These are phyloP conservation scores for Theristicus caerulescens DNA, from an alignment of 2,113 vertebrate genomes.

Conservation along the genomic window DNA sequence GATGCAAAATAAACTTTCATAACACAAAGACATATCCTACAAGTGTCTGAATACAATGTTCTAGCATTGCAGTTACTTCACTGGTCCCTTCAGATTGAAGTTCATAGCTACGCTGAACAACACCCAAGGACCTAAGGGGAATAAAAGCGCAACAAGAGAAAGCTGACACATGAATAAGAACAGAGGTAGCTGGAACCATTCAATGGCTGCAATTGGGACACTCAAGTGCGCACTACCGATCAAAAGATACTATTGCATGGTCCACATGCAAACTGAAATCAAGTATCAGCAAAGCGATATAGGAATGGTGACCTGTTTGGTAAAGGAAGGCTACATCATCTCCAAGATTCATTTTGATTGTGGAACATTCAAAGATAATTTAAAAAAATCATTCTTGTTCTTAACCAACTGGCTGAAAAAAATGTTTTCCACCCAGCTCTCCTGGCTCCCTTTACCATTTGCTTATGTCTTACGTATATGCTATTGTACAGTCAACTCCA, in stretches of 20 bases:
- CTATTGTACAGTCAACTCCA: background rate
- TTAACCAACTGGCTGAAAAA: background rate
- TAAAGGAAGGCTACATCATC: background rate
- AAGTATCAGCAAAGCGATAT: accelerated
- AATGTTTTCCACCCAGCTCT: background rate
- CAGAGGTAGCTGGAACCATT: background rate
- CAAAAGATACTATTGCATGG: background rate
- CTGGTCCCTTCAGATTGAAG: accelerated
- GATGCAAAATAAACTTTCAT: background rate
- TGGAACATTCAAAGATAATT: background rate
- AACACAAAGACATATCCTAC: background rate
- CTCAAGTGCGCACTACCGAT: background rate
- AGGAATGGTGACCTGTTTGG: accelerated
- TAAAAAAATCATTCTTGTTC: background rate
- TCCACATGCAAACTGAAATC: background rate
- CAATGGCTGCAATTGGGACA: background rate
- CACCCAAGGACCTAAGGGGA: background rate
- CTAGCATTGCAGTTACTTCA: background rate
- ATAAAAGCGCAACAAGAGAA: background rate
- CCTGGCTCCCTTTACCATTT: background rate
- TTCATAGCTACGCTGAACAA: background rate
- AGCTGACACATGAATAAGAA: accelerated
- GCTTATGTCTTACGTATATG: background rate
- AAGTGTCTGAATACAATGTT: background rate
- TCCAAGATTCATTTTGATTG: background rate